Conservation (phyloP, 2,797 vertebrate genomes). For the Aythya fuligula region DNA sequence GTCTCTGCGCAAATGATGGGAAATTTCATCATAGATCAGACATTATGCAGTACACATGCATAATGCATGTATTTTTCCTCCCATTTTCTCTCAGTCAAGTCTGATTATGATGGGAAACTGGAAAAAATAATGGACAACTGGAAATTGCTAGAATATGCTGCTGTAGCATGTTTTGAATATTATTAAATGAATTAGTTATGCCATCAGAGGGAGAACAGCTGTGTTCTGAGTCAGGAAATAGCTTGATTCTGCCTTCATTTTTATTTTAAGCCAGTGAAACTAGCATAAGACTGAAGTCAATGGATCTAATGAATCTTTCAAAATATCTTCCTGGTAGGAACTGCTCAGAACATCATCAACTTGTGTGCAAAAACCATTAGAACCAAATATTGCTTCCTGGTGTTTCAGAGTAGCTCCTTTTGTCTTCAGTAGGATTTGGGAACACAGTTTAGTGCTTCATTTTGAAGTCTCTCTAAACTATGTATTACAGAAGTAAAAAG, state of each 20-base stretch:
- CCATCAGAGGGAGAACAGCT: slow-evolving; percentile 11
- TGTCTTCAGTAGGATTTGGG: background rate
- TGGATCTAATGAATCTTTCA: slow-evolving; percentile 46
- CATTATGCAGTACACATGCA: background rate
- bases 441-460: background rate
- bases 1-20: background rate
- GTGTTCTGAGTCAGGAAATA: slow-evolving; percentile 25
- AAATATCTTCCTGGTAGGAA: background rate
- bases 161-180: background rate
- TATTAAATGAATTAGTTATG: slow-evolving; percentile 40
- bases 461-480: background rate
- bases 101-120: slow-evolving; percentile 1
- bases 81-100: slow-evolving; percentile 18
- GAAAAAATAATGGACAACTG: slow-evolving; percentile 26
- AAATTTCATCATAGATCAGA: background rate
- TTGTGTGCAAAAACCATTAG: background rate
- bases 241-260: slow-evolving; percentile 35
- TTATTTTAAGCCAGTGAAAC: slow-evolving; percentile 23
- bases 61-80: slow-evolving; percentile 19
- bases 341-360: background rate
- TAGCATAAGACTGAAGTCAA: slow-evolving; percentile 11
- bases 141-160: background rate
- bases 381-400: background rate
- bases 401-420: background rate
- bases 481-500: background rate